These are phyloP conservation scores for Agelas oroides DNA, from an alignment of 37 sponge, comb jelly and placozoan species.

Conservation along the genomic window DNA sequence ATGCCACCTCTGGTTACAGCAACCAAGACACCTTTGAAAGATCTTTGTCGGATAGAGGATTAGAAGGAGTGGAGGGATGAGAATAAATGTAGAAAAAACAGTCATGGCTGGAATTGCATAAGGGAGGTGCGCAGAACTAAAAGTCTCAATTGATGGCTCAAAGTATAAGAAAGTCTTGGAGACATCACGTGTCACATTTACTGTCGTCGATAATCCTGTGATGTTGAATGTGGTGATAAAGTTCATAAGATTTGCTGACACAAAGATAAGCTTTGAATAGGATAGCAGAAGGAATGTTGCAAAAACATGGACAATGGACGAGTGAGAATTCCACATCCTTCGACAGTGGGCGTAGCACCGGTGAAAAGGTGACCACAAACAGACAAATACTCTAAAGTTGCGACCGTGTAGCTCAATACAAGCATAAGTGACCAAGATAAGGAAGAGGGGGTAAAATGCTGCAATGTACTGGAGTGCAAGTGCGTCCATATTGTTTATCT, in stretches of 20 bases:
- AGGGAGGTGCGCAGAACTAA: slow-evolving; percentile 4
- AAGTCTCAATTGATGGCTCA: slow-evolving; percentile 8
- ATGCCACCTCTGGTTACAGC: neutral
- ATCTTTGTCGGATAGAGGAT: slow-evolving; percentile 24
- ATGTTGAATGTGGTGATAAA: no score
- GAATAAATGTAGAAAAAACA: neutral
- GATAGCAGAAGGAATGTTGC: slow-evolving; percentile 31
- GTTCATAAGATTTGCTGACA: neutral
- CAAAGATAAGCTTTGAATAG: slow-evolving; percentile 22
- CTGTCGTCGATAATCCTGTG: neutral
- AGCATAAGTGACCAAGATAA: neutral
- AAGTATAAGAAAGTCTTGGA: neutral
- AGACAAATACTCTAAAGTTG: slow-evolving; percentile 1
- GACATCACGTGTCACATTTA: neutral
- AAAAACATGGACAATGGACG: slow-evolving; percentile 5
- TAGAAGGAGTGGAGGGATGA: slow-evolving; percentile 10
- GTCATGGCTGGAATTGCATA: slow-evolving; percentile 10
- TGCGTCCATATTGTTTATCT: slow-evolving; percentile 35
- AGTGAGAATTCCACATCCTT: slow-evolving; percentile 16
- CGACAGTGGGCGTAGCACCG: neutral
- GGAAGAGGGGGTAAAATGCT: slow-evolving; percentile 43
- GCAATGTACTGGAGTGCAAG: slow-evolving; percentile 34
- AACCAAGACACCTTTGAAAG: slow-evolving; percentile 8
- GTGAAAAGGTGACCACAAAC: slow-evolving; percentile 12
- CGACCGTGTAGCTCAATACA: slow-evolving; percentile 16